Percentiles rank a stretch among this genome's conserved stretches.
Conservation (phyloP, 2,888 invertebrate genomes). For the Clunio marinus region DNA sequence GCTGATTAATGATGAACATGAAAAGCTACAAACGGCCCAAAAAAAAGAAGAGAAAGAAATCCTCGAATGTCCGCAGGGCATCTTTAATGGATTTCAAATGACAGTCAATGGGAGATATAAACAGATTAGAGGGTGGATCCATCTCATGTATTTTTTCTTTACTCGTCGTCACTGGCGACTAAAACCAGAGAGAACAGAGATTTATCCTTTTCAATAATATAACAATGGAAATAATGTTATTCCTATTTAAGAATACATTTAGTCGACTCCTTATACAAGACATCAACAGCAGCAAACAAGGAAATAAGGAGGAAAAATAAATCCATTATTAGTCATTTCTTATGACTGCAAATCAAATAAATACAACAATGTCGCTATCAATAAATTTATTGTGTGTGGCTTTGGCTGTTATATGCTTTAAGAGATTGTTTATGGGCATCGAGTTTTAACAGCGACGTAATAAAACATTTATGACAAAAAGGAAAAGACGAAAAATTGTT, state of each 20-base stretch:
- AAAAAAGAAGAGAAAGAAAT: no score
- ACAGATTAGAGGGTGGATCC: slow-evolving; percentile 32
- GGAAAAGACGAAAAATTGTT: background rate
- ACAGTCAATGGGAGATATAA: slow-evolving; percentile 24
- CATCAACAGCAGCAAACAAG: slow-evolving; percentile 18
- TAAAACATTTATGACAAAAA: slow-evolving; percentile 33
- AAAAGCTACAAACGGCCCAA: slow-evolving; percentile 4
- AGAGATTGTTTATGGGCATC: slow-evolving; percentile 28
- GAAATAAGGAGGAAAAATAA: slow-evolving; percentile 9
- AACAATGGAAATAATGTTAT: slow-evolving; percentile 23
- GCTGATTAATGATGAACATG: slow-evolving; percentile 24
- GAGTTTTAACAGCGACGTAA: background rate
- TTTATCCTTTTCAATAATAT: slow-evolving; percentile 37
- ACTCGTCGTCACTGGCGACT: background rate
- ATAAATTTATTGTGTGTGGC: slow-evolving; percentile 37
- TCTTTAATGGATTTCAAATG: slow-evolving; percentile 39
- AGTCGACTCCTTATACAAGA: background rate
- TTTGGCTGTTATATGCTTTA: background rate
- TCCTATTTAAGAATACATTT: slow-evolving; percentile 22
- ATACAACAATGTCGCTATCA: slow-evolving; percentile 22
- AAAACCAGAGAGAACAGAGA: slow-evolving; percentile 1
- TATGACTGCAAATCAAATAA: slow-evolving; percentile 2
- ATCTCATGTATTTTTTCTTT: slow-evolving; percentile 15
- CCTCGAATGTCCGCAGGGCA: slow-evolving; percentile 31
- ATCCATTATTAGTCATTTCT: slow-evolving; percentile 29